These are phyloP conservation scores for Conus ventricosus DNA, from an alignment of 1,140 invertebrate genomes.

Conservation along the genomic window DNA sequence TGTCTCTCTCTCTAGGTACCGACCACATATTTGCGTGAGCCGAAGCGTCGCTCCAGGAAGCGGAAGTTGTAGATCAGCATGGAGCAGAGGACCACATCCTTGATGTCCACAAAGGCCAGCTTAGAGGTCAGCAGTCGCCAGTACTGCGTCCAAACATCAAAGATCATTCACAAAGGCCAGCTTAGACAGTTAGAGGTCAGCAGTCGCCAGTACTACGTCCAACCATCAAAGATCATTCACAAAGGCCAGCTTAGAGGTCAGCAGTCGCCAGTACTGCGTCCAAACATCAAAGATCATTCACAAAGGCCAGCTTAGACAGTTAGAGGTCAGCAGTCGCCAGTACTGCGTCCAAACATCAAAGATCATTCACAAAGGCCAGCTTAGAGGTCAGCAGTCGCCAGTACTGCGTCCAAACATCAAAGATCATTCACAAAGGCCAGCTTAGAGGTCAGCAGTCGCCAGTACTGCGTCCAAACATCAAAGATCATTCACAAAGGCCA, in stretches of 20 bases:
- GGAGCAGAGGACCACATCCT: conserved; percentile 77
- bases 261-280: conserved; percentile 75
- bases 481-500: conserved; percentile 77
- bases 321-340: conserved; percentile 75
- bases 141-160: conserved; percentile 65
- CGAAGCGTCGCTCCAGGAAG: conserved; percentile 79
- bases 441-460: conserved; percentile 75
- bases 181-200: conserved; percentile 75
- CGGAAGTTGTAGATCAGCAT: conserved; percentile 79
- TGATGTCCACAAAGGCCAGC: conserved; percentile 77
- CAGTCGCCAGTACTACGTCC: conserved; percentile 75
- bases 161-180: conserved; percentile 72
- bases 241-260: conserved; percentile 76
- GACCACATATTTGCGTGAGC: conserved; percentile 76
- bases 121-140: conserved; percentile 76
- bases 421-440: conserved; percentile 76
- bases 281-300: too few relatives aligned
- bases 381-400: conserved; percentile 76
- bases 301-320: conserved; percentile 76
- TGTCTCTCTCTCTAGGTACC: conserved; percentile 7
- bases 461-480: conserved; percentile 70
- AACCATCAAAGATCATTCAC: too few relatives aligned
- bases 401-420: conserved; percentile 67
- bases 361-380: conserved; percentile 76
- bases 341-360: conserved; percentile 68